Evolutionary conservation across 2,888 invertebrate genomes (phyloP).

Genomic region (Dicyrtomina minuta): DNA sequence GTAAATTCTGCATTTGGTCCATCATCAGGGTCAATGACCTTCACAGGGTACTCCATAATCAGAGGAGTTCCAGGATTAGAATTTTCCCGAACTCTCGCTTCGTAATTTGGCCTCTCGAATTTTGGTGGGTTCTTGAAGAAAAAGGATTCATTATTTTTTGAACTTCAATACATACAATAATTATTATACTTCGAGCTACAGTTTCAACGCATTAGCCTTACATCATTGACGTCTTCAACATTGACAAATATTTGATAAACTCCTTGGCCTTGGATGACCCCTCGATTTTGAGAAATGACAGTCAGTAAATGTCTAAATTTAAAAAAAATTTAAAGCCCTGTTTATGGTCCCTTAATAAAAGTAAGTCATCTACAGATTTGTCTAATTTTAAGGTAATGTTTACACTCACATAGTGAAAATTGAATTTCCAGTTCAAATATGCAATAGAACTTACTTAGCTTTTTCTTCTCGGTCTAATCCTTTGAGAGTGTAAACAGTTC

Average conservation of each 20-base stretch:
- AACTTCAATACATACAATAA: neutral
- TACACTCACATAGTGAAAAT: no score
- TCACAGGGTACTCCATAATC: slow-evolving; percentile 67
- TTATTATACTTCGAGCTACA: neutral
- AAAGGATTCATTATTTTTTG: neutral
- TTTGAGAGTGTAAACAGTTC: slow-evolving; percentile 74
- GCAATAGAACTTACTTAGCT: slow-evolving; percentile 63
- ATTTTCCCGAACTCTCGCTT: slow-evolving; percentile 78
- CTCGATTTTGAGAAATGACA: slow-evolving; percentile 74
- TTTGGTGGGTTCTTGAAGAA: slow-evolving; percentile 69
- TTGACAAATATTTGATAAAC: slow-evolving; percentile 76
- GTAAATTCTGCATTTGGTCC: slow-evolving; percentile 69
- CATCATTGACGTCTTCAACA: slow-evolving; percentile 82
- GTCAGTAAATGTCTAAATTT: slow-evolving; percentile 63
- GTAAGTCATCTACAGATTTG: neutral
- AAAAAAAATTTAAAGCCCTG: slow-evolving; percentile 11
- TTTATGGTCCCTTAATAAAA: no score
- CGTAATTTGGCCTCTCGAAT: slow-evolving; percentile 71
- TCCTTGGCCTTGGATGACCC: slow-evolving; percentile 67
- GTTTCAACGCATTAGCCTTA: neutral
- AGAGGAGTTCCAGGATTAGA: slow-evolving; percentile 70
- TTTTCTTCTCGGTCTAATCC: slow-evolving; percentile 75
- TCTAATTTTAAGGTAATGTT: no score
- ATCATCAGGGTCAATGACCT: slow-evolving; percentile 71
- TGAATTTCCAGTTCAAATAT: no score